These are phyloP conservation scores for Hedya salicella DNA, from an alignment of 2,888 invertebrate genomes.

Conservation along the genomic window DNA sequence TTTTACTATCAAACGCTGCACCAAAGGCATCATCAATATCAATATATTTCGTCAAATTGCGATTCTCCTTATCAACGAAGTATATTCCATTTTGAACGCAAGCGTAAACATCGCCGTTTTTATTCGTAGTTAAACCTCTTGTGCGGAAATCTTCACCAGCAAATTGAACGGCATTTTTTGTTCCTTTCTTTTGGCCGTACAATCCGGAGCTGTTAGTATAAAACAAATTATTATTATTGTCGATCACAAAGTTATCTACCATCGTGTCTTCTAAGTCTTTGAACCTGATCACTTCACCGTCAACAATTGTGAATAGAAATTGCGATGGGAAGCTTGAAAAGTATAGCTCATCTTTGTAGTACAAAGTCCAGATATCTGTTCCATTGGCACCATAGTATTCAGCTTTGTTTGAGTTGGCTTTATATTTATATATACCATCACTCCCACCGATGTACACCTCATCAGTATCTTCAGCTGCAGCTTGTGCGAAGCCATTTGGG, in stretches of 20 bases:
- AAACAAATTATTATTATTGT: constrained; percentile 62
- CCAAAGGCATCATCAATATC: constrained; percentile 67
- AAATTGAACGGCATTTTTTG: constrained; percentile 59
- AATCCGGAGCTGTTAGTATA: constrained; percentile 69
- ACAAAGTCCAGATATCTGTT: constrained; percentile 67
- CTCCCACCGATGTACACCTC: constrained; percentile 26
- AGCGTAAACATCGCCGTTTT: constrained; percentile 60
- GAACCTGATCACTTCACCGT: constrained; percentile 59
- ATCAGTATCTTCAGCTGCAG: constrained; percentile 5
- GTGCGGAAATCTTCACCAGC: constrained; percentile 49
- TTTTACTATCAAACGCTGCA: constrained; percentile 68
- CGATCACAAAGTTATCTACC: constrained; percentile 69
- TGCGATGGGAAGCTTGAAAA: constrained; percentile 67
- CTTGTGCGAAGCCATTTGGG: constrained; percentile 25
- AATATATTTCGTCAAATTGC: constrained; percentile 55
- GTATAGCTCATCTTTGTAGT: constrained; percentile 66
- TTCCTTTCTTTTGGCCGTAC: constrained; percentile 64
- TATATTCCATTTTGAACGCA: constrained; percentile 67
- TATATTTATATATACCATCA: constrained; percentile 46
- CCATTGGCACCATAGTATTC: constrained; percentile 58
- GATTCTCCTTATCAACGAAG: constrained; percentile 54
- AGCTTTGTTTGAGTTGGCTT: constrained; percentile 58
- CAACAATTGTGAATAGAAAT: constrained; percentile 59
- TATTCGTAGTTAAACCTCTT: constrained; percentile 64
- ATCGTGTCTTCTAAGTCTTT: constrained; percentile 71